Conservation (phyloP, 2,113 vertebrate species). For the Lycaon pictus region DNA sequence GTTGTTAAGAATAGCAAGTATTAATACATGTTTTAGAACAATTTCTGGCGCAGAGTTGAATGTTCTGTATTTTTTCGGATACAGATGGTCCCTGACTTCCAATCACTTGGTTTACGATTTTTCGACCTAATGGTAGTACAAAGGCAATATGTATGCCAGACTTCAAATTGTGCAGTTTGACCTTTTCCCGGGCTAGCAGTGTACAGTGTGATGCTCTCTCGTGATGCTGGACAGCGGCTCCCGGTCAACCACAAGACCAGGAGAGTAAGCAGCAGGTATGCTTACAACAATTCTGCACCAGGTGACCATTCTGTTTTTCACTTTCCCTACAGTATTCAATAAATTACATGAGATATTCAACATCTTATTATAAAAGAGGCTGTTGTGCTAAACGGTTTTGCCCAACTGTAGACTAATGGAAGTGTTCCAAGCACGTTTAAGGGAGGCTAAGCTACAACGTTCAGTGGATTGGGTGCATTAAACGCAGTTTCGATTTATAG, state of each 20-base stretch:
- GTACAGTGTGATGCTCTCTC: not conserved
- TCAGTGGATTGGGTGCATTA: not conserved
- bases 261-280: not conserved
- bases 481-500: not conserved
- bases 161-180: not conserved
- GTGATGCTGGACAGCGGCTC: not conserved
- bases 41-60: not conserved
- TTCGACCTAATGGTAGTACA: not conserved
- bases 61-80: not conserved
- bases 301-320: not conserved
- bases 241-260: not conserved
- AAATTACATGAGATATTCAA: not conserved
- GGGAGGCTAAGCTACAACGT: not conserved
- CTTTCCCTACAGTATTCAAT: not conserved
- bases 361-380: not conserved
- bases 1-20: conserved; percentile 7
- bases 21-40: conserved; percentile 33
- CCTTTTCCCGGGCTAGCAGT: not conserved
- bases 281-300: not conserved
- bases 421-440: not conserved
- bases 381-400: not conserved
- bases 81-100: not conserved
- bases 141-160: not conserved
- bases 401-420: not conserved
- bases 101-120: not conserved